phyloP scores from a whole-genome alignment of 2,797 vertebrate genomes.

The Sebastes jordani region DNA sequence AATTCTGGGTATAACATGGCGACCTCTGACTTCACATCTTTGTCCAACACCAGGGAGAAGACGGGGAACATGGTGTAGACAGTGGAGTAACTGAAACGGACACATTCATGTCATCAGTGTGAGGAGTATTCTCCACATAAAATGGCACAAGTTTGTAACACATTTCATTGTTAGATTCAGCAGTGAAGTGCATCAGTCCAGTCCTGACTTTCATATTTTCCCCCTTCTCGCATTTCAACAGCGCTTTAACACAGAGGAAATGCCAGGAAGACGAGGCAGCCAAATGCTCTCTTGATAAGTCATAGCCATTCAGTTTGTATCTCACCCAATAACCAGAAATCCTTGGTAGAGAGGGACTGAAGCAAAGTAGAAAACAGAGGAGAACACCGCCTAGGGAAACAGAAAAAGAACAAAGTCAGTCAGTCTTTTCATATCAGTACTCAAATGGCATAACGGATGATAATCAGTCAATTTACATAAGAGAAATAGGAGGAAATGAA shows the following conservation, averaged over 20 bases:
- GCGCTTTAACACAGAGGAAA: slow-evolving; percentile 70
- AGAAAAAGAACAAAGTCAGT: neutral
- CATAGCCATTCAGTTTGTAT: slow-evolving; percentile 53
- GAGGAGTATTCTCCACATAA: neutral
- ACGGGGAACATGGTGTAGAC: slow-evolving; percentile 99
- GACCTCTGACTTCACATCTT: slow-evolving; percentile 97
- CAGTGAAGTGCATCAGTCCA: slow-evolving; percentile 29
- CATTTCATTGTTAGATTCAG: slow-evolving; percentile 25
- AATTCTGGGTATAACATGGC: slow-evolving; percentile 98
- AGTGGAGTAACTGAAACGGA: slow-evolving; percentile 90
- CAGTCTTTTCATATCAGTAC: neutral
- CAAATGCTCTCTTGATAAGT: slow-evolving; percentile 75
- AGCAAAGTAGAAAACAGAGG: slow-evolving; percentile 97
- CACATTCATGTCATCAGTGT: neutral
- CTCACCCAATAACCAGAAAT: slow-evolving; percentile 97
- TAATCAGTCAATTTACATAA: neutral
- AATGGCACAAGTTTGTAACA: slow-evolving; percentile 24
- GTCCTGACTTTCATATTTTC: slow-evolving; percentile 57
- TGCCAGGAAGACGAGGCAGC: slow-evolving; percentile 64
- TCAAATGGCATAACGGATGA: neutral
- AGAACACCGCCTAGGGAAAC: slow-evolving; percentile 91
- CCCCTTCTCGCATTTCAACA: slow-evolving; percentile 53
- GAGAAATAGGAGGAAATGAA: neutral
- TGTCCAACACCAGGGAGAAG: slow-evolving; percentile 97
- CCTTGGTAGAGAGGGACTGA: slow-evolving; percentile 98